Evolutionary conservation across 1,140 invertebrate species (phyloP).

Genomic region (Megalopta genalis): DNA sequence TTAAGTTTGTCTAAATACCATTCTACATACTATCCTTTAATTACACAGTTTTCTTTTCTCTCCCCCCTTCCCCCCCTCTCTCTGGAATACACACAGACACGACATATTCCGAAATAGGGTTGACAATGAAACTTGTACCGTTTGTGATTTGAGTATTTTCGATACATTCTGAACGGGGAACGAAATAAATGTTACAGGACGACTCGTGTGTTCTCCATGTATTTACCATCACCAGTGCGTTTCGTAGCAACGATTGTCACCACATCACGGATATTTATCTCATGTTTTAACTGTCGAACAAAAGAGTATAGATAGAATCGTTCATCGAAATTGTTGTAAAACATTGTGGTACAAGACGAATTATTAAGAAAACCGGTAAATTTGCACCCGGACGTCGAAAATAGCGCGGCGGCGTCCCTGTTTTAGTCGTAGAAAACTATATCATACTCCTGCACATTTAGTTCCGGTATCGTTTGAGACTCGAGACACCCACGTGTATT

Average conservation of each 20-base stretch:
- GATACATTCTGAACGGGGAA: constrained; percentile 40
- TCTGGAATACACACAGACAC: constrained; percentile 16
- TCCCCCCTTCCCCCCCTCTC: too few species aligned
- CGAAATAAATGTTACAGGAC: constrained; percentile 33
- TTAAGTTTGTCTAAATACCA: constrained; percentile 29
- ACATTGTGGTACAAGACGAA: constrained; percentile 49
- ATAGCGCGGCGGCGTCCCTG: constrained; percentile 33
- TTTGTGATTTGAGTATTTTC: constrained; percentile 27
- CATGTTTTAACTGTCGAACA: constrained; percentile 65
- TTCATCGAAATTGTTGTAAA: constrained; percentile 55
- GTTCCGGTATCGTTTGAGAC: constrained; percentile 33
- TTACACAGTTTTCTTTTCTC: not conserved
- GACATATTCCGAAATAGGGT: constrained; percentile 21
- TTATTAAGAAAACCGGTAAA: constrained; percentile 27
- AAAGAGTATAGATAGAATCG: constrained; percentile 43
- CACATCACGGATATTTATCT: constrained; percentile 57
- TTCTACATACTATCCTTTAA: constrained; percentile 34
- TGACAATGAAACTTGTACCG: constrained; percentile 24
- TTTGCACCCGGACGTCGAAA: constrained; percentile 19
- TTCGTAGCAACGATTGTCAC: constrained; percentile 4
- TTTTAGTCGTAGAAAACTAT: constrained; percentile 42
- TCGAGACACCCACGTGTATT: constrained; percentile 10
- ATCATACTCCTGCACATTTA: constrained; percentile 45
- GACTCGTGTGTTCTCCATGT: constrained; percentile 21
- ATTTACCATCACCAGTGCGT: constrained; percentile 24